A percentile compares a stretch with the other conserved stretches of the same genome.
These are phyloP conservation scores for Panurus biarmicus DNA, from an alignment of 2,113 vertebrate genomes.

Conservation along the genomic window DNA sequence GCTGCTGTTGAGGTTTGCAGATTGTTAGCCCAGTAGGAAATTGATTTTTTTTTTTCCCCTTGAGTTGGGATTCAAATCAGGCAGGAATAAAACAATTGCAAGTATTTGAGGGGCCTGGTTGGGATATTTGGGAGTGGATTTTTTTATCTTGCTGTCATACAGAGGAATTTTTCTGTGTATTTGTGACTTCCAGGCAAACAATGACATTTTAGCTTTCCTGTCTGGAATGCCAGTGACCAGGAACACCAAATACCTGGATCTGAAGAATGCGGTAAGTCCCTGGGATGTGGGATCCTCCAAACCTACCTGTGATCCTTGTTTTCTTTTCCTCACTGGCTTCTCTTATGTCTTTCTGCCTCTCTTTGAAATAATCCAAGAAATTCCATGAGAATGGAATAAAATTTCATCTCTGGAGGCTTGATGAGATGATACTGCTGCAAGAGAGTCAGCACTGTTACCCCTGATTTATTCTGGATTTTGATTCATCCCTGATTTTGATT, in stretches of 20 bases:
- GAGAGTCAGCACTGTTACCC: not conserved
- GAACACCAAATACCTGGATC: constrained; percentile 95
- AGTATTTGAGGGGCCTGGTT: not conserved
- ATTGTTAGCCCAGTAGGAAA: not conserved
- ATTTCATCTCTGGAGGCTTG: not conserved
- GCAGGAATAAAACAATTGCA: not conserved
- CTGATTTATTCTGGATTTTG: not conserved
- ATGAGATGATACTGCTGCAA: not conserved
- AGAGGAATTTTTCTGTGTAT: not conserved
- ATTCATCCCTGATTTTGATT: not conserved
- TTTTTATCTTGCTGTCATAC: not conserved
- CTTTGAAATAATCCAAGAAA: not conserved
- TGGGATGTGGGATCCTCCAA: not conserved
- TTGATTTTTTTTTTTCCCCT: rapidly evolving
- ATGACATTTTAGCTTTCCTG: constrained; percentile 95
- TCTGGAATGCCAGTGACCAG: constrained; percentile 98
- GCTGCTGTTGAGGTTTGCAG: not conserved
- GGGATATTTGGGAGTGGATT: not conserved
- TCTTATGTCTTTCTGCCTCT: not conserved
- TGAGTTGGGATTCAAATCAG: not conserved
- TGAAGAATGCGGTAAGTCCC: constrained; percentile 89
- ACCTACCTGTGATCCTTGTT: not conserved
- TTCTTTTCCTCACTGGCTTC: not conserved
- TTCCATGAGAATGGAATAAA: not conserved
- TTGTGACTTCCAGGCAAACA: constrained; percentile 83